Evolutionary conservation across 2,797 vertebrate species (phyloP).

Genomic region (Zonotrichia albicollis): DNA sequence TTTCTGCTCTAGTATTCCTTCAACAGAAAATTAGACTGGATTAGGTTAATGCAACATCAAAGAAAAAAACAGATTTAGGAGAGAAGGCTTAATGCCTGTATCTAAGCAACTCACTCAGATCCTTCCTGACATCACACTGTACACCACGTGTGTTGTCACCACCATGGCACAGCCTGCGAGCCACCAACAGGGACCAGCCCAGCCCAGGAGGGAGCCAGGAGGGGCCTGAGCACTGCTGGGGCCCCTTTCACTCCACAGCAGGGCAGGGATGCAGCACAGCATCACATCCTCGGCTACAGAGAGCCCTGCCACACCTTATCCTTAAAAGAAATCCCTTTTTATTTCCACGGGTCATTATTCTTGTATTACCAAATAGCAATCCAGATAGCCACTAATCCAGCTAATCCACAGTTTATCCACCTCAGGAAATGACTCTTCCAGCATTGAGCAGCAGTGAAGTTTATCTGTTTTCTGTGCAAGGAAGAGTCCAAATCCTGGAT

Average conservation of each 20-base stretch:
- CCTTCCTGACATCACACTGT: background rate
- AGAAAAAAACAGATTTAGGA: background rate
- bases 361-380: background rate
- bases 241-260: background rate
- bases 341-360: background rate
- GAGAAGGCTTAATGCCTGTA: background rate
- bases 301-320: background rate
- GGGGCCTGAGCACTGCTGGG: rapidly evolving
- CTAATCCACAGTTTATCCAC: background rate
- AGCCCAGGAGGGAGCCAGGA: rapidly evolving
- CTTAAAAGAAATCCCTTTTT: background rate
- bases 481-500: background rate
- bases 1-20: background rate
- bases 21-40: background rate
- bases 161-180: background rate
- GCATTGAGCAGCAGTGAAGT: background rate
- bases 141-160: background rate
- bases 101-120: background rate
- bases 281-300: background rate
- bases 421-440: background rate
- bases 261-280: background rate
- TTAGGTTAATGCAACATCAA: background rate
- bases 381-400: background rate
- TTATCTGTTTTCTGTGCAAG: background rate
- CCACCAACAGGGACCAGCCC: background rate